phyloP scores from a whole-genome alignment of 2,888 invertebrate species.

The Tridacna gigas region DNA sequence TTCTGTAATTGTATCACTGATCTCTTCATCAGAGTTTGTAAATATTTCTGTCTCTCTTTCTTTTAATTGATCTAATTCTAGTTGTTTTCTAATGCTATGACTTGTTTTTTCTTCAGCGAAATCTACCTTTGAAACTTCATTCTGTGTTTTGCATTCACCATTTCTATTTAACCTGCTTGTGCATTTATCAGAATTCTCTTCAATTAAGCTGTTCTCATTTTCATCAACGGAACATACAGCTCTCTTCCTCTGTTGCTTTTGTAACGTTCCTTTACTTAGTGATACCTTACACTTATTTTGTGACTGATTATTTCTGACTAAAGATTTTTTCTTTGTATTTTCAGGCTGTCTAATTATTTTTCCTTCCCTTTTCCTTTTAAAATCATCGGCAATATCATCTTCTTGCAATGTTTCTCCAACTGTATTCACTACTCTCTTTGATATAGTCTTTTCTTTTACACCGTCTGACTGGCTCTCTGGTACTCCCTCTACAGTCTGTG shows the following conservation, averaged over 20 bases:
- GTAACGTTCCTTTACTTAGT: no score
- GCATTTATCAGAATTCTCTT: no score
- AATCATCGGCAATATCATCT: background rate
- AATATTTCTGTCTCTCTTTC: background rate
- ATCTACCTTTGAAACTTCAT: background rate
- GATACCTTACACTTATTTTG: no score
- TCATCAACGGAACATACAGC: no score
- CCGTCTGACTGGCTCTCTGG: background rate
- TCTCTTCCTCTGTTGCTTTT: no score
- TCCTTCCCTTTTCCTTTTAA: background rate
- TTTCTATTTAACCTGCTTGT: no score
- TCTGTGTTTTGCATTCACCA: no score
- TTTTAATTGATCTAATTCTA: background rate
- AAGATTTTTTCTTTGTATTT: no score
- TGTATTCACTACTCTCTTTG: background rate
- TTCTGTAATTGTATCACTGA: no score
- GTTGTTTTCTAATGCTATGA: background rate
- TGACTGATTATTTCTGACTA: no score
- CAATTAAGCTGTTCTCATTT: no score
- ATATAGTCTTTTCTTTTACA: background rate
- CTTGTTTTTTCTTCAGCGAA: background rate
- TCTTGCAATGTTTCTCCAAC: background rate
- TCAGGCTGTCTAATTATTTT: background rate
- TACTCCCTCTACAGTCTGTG: conserved; percentile 34
- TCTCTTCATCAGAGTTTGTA: background rate